Evolutionary conservation across 2,113 vertebrate genomes (phyloP).

Genomic region (Galbula dea): DNA sequence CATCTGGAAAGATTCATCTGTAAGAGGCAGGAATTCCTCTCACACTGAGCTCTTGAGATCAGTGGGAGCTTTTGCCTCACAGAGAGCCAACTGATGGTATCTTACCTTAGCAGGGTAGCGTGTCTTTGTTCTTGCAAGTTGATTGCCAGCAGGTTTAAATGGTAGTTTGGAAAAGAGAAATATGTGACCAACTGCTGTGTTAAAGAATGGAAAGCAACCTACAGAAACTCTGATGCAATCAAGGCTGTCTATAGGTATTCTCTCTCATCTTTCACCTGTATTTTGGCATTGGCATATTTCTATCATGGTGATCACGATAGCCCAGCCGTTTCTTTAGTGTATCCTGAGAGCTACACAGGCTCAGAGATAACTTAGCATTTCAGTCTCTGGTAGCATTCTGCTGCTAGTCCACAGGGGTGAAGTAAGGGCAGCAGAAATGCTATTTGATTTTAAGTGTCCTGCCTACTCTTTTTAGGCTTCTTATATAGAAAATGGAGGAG

Average conservation of each 20-base stretch:
- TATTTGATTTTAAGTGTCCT: neutral
- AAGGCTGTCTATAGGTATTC: neutral
- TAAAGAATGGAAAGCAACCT: neutral
- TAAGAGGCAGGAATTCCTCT: conserved; percentile 11
- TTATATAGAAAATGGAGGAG: neutral
- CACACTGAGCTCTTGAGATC: neutral
- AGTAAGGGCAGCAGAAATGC: neutral
- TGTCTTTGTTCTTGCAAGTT: neutral
- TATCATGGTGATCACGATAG: rapidly evolving
- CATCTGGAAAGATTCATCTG: neutral
- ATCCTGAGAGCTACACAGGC: neutral
- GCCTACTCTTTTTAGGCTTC: neutral
- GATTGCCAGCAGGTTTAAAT: neutral
- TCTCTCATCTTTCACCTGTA: neutral
- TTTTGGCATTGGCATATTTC: neutral
- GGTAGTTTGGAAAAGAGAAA: neutral
- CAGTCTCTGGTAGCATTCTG: neutral
- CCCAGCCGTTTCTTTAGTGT: neutral
- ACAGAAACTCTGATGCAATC: neutral
- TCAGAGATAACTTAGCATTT: neutral
- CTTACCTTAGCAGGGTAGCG: neutral
- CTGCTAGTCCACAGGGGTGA: neutral
- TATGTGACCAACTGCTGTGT: rapidly evolving
- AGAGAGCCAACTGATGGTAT: neutral
- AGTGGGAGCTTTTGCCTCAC: neutral